Conservation (phyloP, 2,888 invertebrate species). For the Brachyptera risi region DNA sequence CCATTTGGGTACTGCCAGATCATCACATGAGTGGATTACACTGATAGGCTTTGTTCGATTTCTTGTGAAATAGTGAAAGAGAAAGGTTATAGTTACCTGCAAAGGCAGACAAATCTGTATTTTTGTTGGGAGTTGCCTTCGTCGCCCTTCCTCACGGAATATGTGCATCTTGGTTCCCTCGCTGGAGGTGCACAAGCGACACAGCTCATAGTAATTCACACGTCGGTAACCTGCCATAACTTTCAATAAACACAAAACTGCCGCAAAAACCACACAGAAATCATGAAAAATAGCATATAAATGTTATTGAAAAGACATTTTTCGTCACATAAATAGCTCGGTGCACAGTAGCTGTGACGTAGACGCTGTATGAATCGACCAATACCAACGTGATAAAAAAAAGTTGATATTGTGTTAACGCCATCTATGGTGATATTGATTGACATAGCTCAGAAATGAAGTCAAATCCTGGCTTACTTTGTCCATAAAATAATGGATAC, state of each 20-base stretch:
- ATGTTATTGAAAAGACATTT: slow-evolving; percentile 30
- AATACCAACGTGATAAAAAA: too few species aligned
- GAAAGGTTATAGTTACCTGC: slow-evolving; percentile 45
- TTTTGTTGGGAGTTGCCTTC: slow-evolving; percentile 60
- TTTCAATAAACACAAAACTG: slow-evolving; percentile 17
- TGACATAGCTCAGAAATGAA: too few species aligned
- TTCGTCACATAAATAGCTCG: slow-evolving; percentile 12
- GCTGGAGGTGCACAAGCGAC: slow-evolving; percentile 63
- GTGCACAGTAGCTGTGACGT: background rate
- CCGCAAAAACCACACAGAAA: slow-evolving; percentile 24
- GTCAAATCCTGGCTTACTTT: too few species aligned
- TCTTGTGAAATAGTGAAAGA: background rate
- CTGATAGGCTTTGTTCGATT: too few species aligned
- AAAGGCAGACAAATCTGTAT: slow-evolving; percentile 61
- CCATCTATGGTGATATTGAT: too few species aligned
- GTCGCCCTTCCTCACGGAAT: slow-evolving; percentile 61
- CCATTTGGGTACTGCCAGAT: too few species aligned
- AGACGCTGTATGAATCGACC: too few species aligned
- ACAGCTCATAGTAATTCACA: slow-evolving; percentile 67
- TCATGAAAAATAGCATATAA: slow-evolving; percentile 27
- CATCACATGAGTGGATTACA: too few species aligned
- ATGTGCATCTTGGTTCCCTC: slow-evolving; percentile 62
- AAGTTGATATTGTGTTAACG: too few species aligned
- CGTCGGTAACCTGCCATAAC: slow-evolving; percentile 63
- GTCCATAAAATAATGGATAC: too few species aligned